phyloP scores from a whole-genome alignment of 30 jellyfish, hydroid and myxozoan genomes.

The Aurelia sp. region DNA sequence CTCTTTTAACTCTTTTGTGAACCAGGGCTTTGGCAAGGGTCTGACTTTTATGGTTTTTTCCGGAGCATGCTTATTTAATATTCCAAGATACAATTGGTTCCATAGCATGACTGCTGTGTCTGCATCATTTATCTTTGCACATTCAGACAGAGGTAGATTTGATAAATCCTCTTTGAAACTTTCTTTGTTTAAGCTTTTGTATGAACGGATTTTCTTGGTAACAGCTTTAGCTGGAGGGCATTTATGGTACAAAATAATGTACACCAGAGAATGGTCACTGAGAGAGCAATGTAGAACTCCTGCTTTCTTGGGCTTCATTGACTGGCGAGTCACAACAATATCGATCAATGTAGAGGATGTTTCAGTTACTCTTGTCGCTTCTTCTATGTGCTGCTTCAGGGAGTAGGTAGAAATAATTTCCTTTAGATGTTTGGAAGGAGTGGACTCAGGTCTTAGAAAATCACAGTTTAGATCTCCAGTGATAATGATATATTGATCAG shows the following conservation, averaged over 20 bases:
- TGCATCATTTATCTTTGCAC: not conserved
- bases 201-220: slow-evolving; percentile 2
- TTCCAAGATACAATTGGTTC: slow-evolving; percentile 8
- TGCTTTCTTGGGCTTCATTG: slow-evolving; percentile 26
- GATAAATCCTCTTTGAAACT: slow-evolving; percentile 11
- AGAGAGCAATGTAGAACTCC: slow-evolving; percentile 24
- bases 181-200: slow-evolving; percentile 3
- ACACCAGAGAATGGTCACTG: not conserved
- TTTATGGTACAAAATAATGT: not conserved
- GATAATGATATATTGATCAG: not conserved
- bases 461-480: slow-evolving; percentile 2
- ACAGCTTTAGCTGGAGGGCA: slow-evolving; percentile 18
- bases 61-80: slow-evolving; percentile 11
- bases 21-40: slow-evolving; percentile 16
- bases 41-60: slow-evolving; percentile 7
- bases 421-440: slow-evolving; percentile 6
- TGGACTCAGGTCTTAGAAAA: not conserved
- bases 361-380: slow-evolving; percentile 22
- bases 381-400: not conserved
- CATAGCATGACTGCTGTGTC: not conserved
- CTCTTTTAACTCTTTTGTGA: slow-evolving; percentile 30
- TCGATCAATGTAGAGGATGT: slow-evolving; percentile 11
- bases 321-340: slow-evolving; percentile 24
- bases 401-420: not conserved
- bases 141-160: slow-evolving; percentile 1